Evolutionary conservation across 2,888 invertebrate species (phyloP), one percentile per base, ranked within the genome.

Genomic region (Hecatera dysodea): DNA sequence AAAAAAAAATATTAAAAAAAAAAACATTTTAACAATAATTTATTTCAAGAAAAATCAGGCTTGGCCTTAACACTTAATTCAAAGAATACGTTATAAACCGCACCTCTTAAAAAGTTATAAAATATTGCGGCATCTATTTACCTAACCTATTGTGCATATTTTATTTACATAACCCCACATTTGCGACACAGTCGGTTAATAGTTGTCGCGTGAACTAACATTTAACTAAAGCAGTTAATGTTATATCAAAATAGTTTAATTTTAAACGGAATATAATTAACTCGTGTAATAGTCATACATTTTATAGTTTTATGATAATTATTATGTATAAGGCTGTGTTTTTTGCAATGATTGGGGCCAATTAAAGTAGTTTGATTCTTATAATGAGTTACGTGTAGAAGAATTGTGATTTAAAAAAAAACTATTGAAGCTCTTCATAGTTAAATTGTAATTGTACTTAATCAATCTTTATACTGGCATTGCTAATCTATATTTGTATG

Each of bases 121-220:
- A 75, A 68, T 70, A 75, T 80, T 83, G 79, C 74, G 50, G 60
- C 78, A 85, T 55, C 33, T 50, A 62, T 81, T 81, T 83, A 80
- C 75, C 53, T 70, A 79, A 81, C 59, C 78, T 60, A 82, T 81
- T 80, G 79, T 84, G 56, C 50, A 68, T 80, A 76, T 67, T 71
- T 76, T 78, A 44, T 85, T 86, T 80, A 78, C 73, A 78, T 85
- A 86, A 82, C 73, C 29, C 17, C 9, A 60, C 42, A 68, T 70
- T 72, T 75, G 57, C 52, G 52, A 60, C 72, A 75, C 42, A 75
- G 33, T 77, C 64, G 29, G 74, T 73, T 72, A 71, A 57, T 67
- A 67, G 33, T 57, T 66, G 65, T 66, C 66, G 46, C 67, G 36
- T 52, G 48, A 29, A 53, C 24, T 39, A 55, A 55, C 60, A 59